Base-by-base conservation (phyloP, 2,113 vertebrate species). In the Odobenus rosmarus region DNA sequence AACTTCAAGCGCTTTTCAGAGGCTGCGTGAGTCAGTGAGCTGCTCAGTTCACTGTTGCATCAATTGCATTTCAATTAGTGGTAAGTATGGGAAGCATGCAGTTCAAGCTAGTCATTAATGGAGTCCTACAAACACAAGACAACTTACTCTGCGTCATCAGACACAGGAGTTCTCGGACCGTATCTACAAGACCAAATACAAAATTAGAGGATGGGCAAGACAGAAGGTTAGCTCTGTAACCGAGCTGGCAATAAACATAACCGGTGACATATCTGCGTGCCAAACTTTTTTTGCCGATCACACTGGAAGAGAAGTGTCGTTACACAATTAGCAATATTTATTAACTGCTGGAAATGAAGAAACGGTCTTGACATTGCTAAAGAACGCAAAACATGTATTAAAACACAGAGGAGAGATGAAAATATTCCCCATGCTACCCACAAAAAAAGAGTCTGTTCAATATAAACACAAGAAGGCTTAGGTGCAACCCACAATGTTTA, bases 131-230 rank as follows among this genome's bases (percentile, higher is more conserved):
- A 98, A 98, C 91, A 97, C 97, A 98, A 98, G 96, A 98, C 98
- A 98, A 99, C 99, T 99, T 99, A 99, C 99, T 99, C 99, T 98
- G 99, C 98, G 97, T 99, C 99, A 99, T 99, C 99, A 99, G 99
- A 99, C 98, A 99, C 99, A 99, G 99, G 99, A 99, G 99, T 99
- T 99, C 99, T 99, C 97, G 98, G 99, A 99, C 99, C 99, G 99
- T 99, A 99, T 99, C 99, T 99, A 99, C 95, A 99, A 99, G 98
- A 98, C 96, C 98, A 98, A 99, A 99, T 99, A 99, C 98, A 99
- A 94, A 98, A 98, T 99, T 99, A 99, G 99, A 99, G 62, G 0
- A 61, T 53, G 95, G 93, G 90, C 51, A 98, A 96, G 94, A 53
- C 18, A 87, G 90, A 95, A 91, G 82, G 90, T 69, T 84, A 88